phyloP scores from a whole-genome alignment of 2,888 invertebrate genomes.

The Pasiphila rectangulata region DNA sequence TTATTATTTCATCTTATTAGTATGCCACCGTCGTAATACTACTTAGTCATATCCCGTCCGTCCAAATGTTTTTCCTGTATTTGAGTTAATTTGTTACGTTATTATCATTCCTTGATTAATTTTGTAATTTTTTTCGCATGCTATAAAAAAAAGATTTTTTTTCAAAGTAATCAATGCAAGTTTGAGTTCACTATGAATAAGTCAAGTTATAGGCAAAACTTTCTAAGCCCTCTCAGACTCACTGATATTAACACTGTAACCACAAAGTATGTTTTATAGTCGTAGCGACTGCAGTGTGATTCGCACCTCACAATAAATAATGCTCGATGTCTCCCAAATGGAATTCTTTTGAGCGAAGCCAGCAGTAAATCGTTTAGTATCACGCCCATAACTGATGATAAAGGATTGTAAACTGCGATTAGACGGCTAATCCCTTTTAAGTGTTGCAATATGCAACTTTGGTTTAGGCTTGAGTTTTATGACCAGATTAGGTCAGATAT shows the following conservation, averaged over 20 bases:
- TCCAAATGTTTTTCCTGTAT: no score
- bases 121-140: no score
- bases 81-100: no score
- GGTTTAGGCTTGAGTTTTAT: conserved; percentile 58
- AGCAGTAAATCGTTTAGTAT: conserved; percentile 64
- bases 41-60: no score
- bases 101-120: no score
- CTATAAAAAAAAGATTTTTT: no score
- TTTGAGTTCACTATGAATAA: no score
- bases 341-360: conserved; percentile 66
- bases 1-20: no score
- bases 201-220: no score
- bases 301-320: conserved; percentile 72
- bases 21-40: no score
- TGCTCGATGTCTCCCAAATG: conserved; percentile 73
- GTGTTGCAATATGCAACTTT: conserved; percentile 63
- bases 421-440: conserved; percentile 62
- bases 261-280: conserved; percentile 3
- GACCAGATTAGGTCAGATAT: conserved; percentile 47
- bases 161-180: no score
- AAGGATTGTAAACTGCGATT: conserved; percentile 73
- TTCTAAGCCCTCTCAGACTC: no score
- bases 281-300: conserved; percentile 63
- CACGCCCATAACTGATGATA: conserved; percentile 65
- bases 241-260: neutral